phyloP scores from a whole-genome alignment of 2,113 vertebrate species.

The Bambusicola thoracicus region DNA sequence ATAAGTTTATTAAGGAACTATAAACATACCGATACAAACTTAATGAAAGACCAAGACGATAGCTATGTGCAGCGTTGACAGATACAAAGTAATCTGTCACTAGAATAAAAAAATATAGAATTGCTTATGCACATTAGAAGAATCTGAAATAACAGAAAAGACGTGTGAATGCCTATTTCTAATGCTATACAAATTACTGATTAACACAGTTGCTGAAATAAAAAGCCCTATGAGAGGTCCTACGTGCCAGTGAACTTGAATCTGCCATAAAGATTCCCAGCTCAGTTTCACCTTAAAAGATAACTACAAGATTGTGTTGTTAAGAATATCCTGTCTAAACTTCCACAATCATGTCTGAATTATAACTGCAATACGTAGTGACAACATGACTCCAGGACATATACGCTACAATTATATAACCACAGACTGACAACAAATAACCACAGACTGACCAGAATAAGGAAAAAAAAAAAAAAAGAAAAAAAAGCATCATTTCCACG shows the following conservation, averaged over 20 bases:
- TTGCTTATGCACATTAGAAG: not conserved
- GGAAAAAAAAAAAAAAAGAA: not conserved
- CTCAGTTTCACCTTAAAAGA: constrained; percentile 25
- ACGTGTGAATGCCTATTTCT: not conserved
- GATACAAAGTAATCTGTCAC: not conserved
- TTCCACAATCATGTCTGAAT: constrained; percentile 27
- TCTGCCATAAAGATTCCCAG: not conserved
- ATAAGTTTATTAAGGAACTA: not conserved
- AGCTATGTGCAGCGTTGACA: not conserved
- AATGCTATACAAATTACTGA: not conserved
- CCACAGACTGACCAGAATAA: not conserved
- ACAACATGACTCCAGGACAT: constrained; percentile 16
- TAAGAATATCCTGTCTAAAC: constrained; percentile 21
- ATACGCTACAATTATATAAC: not conserved
- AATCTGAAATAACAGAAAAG: not conserved
- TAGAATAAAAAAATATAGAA: not conserved
- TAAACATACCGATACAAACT: not conserved
- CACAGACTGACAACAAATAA: not conserved
- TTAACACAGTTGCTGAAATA: not conserved
- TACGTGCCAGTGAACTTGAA: not conserved
- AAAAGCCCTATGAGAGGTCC: not conserved
- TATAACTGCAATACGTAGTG: constrained; percentile 9
- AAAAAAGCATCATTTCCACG: not conserved
- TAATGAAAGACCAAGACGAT: not conserved
- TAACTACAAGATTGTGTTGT: constrained; percentile 1